A percentile compares a stretch with the other conserved stretches of the same genome.
phyloP scores from a whole-genome alignment of 2,113 vertebrate genomes.

The Mesembrinibis cayennensis region DNA sequence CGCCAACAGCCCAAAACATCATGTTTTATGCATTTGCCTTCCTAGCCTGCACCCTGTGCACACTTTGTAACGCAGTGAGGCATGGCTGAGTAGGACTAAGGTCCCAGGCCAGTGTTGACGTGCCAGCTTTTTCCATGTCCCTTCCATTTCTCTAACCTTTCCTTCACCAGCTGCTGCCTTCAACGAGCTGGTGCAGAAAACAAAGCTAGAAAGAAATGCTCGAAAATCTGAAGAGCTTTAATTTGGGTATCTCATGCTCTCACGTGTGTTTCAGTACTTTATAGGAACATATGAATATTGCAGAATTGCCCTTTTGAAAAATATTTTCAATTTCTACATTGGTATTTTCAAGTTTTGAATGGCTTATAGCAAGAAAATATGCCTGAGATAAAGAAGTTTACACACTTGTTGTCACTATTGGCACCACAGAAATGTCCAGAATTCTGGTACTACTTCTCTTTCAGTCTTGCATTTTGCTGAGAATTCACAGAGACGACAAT shows the following conservation, averaged over 20 bases:
- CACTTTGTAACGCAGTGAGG: background rate
- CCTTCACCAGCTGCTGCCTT: background rate
- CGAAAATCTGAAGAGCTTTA: background rate
- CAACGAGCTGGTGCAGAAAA: background rate
- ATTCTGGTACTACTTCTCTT: background rate
- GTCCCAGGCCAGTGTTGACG: background rate
- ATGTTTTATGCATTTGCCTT: background rate
- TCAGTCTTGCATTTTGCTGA: background rate
- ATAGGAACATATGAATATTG: background rate
- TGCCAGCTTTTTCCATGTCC: background rate
- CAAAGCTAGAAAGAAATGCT: background rate
- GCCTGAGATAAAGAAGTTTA: background rate
- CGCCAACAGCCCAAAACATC: background rate
- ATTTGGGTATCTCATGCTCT: background rate
- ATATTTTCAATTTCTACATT: background rate
- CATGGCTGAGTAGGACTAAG: background rate
- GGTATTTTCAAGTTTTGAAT: background rate
- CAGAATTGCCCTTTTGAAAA: background rate
- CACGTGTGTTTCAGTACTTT: rapidly evolving
- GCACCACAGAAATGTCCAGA: background rate
- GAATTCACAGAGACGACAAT: background rate
- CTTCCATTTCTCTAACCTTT: background rate
- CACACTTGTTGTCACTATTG: background rate
- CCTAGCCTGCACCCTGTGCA: rapidly evolving
- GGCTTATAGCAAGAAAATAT: background rate